These are phyloP conservation scores for Thripadectes ignobilis DNA, from an alignment of 2,797 vertebrate genomes.

Conservation along the genomic window DNA sequence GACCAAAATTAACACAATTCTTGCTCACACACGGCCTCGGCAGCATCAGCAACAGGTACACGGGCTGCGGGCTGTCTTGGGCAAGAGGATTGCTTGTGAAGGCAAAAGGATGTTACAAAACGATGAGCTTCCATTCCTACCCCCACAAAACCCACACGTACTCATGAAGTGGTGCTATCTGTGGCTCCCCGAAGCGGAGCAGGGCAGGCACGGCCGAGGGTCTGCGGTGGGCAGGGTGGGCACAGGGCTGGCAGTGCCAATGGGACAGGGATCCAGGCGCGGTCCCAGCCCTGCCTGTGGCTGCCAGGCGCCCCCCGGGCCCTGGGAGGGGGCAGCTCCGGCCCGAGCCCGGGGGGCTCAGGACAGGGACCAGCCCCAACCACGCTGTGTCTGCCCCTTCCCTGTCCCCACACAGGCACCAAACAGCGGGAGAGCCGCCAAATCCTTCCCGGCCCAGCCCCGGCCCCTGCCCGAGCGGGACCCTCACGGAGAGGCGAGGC, in stretches of 20 bases:
- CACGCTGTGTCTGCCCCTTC: no score
- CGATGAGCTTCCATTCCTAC: background rate
- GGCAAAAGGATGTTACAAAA: conserved; percentile 28
- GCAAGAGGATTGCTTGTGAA: background rate
- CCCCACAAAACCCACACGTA: background rate
- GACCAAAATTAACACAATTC: background rate
- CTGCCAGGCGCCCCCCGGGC: no score
- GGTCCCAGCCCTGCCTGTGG: background rate
- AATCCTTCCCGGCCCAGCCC: background rate
- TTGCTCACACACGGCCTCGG: background rate
- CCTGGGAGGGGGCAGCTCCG: no score
- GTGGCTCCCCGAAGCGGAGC: background rate
- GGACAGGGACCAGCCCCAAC: no score
- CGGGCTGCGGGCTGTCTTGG: background rate
- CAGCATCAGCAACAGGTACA: background rate
- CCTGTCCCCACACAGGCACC: no score
- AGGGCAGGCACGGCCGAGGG: no score
- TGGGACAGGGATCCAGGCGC: no score
- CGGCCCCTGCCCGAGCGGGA: background rate
- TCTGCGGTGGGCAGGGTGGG: no score
- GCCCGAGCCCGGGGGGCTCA: no score
- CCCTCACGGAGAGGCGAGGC: background rate
- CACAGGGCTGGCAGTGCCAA: background rate
- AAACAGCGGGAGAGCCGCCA: no score
- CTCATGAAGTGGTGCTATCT: background rate